phyloP scores from a whole-genome alignment of 2,113 vertebrate species.

The Chionis minor region DNA sequence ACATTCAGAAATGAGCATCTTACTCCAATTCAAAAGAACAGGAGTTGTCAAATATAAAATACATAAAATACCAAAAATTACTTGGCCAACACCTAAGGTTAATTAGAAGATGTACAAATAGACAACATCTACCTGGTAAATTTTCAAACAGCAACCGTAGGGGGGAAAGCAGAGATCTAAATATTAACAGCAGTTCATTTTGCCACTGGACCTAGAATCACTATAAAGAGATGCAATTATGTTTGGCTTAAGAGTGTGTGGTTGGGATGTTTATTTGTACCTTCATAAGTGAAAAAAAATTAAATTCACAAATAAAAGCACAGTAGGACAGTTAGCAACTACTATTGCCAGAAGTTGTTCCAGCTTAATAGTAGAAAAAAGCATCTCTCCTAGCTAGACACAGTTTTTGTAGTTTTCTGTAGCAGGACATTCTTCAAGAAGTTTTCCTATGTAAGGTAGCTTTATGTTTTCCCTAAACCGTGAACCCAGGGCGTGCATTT shows the following conservation, averaged over 20 bases:
- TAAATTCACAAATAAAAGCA: background rate
- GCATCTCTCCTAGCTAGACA: accelerated
- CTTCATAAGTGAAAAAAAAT: background rate
- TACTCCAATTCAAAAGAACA: background rate
- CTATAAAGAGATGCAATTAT: background rate
- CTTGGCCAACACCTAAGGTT: background rate
- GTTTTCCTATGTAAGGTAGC: background rate
- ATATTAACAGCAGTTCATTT: background rate
- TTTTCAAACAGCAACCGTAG: background rate
- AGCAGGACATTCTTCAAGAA: background rate
- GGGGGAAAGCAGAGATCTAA: background rate
- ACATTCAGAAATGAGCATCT: background rate
- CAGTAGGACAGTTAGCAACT: background rate
- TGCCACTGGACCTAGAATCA: background rate
- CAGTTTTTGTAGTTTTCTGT: background rate
- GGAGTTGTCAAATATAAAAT: background rate
- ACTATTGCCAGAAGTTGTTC: background rate
- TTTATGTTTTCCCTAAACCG: background rate
- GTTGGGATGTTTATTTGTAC: background rate
- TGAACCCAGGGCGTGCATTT: background rate
- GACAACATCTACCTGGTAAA: background rate
- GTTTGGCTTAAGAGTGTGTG: background rate
- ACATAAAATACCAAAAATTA: background rate
- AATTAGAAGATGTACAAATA: background rate
- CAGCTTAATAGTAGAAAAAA: background rate